These are phyloP conservation scores for Calameuta filiformis DNA, from an alignment of 2,888 invertebrate genomes.

Conservation along the genomic window DNA sequence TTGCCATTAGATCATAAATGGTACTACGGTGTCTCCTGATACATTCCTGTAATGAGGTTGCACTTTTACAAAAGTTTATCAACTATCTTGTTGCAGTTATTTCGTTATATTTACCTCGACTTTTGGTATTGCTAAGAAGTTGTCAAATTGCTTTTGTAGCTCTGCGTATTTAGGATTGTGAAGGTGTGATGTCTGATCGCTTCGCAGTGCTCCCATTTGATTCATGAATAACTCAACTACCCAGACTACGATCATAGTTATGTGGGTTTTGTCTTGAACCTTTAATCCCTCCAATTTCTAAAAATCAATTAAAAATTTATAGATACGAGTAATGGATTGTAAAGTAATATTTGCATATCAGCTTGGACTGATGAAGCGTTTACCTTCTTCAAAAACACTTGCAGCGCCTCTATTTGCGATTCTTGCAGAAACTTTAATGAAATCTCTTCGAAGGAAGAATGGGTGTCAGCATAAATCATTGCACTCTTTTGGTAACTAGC, in stretches of 20 bases:
- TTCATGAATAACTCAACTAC: slow-evolving; percentile 91
- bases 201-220: slow-evolving; percentile 82
- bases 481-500: slow-evolving; percentile 83
- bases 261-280: slow-evolving; percentile 84
- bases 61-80: not conserved
- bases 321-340: not conserved
- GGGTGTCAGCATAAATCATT: slow-evolving; percentile 87
- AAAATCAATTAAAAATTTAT: slow-evolving; percentile 5
- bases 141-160: slow-evolving; percentile 81
- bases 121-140: slow-evolving; percentile 77
- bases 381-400: slow-evolving; percentile 83
- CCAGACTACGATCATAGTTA: slow-evolving; percentile 95
- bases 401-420: slow-evolving; percentile 85
- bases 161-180: slow-evolving; percentile 69
- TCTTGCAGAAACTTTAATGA: slow-evolving; percentile 90
- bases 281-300: slow-evolving; percentile 80
- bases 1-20: slow-evolving; percentile 90
- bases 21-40: slow-evolving; percentile 84
- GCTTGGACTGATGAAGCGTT: not conserved
- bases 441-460: slow-evolving; percentile 93
- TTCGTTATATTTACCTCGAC: slow-evolving; percentile 68
- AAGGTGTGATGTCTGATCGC: slow-evolving; percentile 57
- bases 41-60: slow-evolving; percentile 70
- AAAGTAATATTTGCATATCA: not conserved
- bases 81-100: not conserved